Evolutionary conservation across 1,140 invertebrate species (phyloP), one percentile per base, ranked within the genome.

Genomic region (Apocrypta bakeri): DNA sequence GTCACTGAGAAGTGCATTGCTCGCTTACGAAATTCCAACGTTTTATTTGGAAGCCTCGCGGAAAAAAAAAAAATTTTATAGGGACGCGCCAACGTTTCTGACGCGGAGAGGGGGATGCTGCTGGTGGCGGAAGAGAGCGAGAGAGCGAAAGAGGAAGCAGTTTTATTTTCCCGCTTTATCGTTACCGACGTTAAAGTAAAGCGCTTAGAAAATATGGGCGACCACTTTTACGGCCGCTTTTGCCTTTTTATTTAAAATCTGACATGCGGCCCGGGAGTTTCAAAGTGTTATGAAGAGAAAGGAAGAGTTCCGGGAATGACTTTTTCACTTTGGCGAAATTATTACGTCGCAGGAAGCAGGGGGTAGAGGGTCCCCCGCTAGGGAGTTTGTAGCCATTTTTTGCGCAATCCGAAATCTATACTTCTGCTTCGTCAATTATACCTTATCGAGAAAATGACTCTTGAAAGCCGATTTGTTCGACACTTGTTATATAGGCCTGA

Each of bases 161-260:
- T 72, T 80, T 80, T 79, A 71, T 79, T 79, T 68, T 27, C 66
- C n/a, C 17, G 25, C 64, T 79, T 79, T 71, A 71, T 71, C 66
- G 25, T 61, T 56, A 71, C 66, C 24, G 24, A 48, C 37, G 40
- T n/a, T 37, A 40, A 56, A 31, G 17, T 56, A 56, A 79, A 61
- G 77, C 40, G 42, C 40, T 79, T 79, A 71, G 77, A 79, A 71
- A 79, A 71, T 79, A 79, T 71, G 42, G n/a, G 7, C n/a, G 68
- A 14, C 37, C 48, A 72, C 29, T 72, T 80, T 72, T 72, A 63
- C 48, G 11, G 66, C 0, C 48, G 21, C 14, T n/a, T 79, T 56
- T n/a, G 31, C 66, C 40, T 64, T 66, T 71, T 79, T 33, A 79
- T 71, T 29, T 79, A 79, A 79, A 78, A 78, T 78, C 63, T 78